These are phyloP conservation scores for Chionodraco myersi DNA, from an alignment of 2,113 vertebrate genomes.

Conservation along the genomic window DNA sequence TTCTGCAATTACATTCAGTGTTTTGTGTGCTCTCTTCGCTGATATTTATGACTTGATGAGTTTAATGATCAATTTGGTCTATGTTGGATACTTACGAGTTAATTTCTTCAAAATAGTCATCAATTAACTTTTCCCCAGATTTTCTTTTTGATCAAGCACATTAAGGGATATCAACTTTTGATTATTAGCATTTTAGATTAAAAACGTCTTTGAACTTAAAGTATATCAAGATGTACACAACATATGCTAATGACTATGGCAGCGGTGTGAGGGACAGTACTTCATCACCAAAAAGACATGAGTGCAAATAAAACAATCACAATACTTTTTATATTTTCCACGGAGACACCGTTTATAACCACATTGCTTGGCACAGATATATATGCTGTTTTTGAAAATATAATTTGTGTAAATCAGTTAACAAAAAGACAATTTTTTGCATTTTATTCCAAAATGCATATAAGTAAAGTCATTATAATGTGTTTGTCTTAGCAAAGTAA, in stretches of 20 bases:
- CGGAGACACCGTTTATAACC: not conserved
- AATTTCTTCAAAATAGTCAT: not conserved
- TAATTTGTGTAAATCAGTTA: not conserved
- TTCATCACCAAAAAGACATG: not conserved
- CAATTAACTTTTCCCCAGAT: not conserved
- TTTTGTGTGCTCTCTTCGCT: not conserved
- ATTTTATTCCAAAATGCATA: slow-evolving; percentile 28
- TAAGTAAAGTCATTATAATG: not conserved
- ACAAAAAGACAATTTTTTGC: not conserved
- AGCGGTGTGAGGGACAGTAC: not conserved
- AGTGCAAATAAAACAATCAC: not conserved
- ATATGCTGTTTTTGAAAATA: not conserved
- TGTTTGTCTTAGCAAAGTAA: not conserved
- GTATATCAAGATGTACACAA: not conserved
- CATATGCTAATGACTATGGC: not conserved
- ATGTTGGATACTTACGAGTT: not conserved
- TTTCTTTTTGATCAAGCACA: not conserved
- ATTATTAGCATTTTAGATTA: not conserved
- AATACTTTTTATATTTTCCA: not conserved
- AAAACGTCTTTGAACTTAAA: not conserved
- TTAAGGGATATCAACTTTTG: not conserved
- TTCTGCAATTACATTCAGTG: not conserved
- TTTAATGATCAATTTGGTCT: not conserved
- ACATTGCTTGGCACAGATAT: not conserved
- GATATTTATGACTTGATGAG: not conserved